Conservation (phyloP, 37 sponge, comb jelly and placozoan genomes). For the Bolinopsis microptera region DNA sequence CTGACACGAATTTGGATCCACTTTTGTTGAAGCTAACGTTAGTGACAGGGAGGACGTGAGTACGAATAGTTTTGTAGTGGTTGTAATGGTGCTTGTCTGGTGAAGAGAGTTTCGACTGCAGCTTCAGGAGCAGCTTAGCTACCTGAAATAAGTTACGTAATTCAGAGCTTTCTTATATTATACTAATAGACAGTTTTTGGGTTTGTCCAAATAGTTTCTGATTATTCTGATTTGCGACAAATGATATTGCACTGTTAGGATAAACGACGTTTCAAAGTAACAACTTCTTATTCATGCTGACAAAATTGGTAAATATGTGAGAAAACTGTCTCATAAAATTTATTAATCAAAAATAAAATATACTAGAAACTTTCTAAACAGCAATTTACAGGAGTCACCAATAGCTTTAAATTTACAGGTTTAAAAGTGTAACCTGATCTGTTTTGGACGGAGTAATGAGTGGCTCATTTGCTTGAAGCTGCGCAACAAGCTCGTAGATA, state of each 20-base stretch:
- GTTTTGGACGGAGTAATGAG: constrained; percentile 72
- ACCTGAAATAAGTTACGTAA: constrained; percentile 41
- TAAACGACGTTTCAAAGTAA: too few relatives aligned
- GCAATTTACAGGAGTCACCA: too few relatives aligned
- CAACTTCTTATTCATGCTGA: too few relatives aligned
- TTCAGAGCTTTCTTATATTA: too few relatives aligned
- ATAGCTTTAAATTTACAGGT: not conserved
- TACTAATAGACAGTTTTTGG: too few relatives aligned
- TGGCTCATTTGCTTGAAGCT: constrained; percentile 76
- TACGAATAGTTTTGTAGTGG: constrained; percentile 70
- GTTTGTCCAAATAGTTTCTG: too few relatives aligned
- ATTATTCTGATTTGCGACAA: too few relatives aligned
- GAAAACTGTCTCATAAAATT: too few relatives aligned
- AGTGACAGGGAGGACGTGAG: constrained; percentile 92
- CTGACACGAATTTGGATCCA: constrained; percentile 77
- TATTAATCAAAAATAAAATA: too few relatives aligned
- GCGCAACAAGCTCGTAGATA: constrained; percentile 73
- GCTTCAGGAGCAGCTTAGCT: constrained; percentile 43
- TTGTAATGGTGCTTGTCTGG: constrained; percentile 36
- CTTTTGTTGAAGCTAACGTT: constrained; percentile 96
- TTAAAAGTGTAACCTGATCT: constrained; percentile 75
- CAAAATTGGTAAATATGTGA: too few relatives aligned
- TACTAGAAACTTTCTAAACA: too few relatives aligned
- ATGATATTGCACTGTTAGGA: too few relatives aligned
- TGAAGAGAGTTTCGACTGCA: constrained; percentile 34